A percentile compares a stretch with the other conserved stretches of the same genome.
Evolutionary conservation across 2,113 vertebrate genomes (phyloP).

Genomic region (Brevimyrus niger): DNA sequence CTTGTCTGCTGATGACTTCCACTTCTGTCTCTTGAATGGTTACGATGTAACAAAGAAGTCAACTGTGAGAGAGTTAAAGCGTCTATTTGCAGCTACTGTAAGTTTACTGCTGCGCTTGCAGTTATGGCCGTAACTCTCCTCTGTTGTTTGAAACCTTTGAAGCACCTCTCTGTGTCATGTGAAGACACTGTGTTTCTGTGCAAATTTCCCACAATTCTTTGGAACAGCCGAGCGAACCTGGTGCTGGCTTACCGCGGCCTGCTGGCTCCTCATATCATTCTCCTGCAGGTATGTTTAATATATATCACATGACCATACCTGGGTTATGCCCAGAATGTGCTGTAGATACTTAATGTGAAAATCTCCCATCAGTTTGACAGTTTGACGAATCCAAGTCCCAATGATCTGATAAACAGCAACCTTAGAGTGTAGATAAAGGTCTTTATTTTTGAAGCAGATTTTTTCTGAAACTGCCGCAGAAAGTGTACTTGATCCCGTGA

Average conservation of each 20-base stretch:
- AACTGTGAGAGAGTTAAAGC: not conserved
- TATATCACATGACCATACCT: not conserved
- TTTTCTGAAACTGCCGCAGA: not conserved
- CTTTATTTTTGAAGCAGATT: not conserved
- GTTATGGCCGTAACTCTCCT: not conserved
- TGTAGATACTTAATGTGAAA: not conserved
- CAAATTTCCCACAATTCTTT: not conserved
- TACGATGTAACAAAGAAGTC: not conserved
- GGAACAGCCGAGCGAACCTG: not conserved
- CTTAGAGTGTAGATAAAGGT: not conserved
- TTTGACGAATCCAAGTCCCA: not conserved
- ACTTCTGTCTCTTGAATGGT: not conserved
- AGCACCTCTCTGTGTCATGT: not conserved
- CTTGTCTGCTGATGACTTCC: not conserved
- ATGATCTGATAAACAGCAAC: not conserved
- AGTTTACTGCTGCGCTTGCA: not conserved
- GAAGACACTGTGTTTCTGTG: not conserved
- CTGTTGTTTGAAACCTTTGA: conserved; percentile 1
- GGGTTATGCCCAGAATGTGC: not conserved
- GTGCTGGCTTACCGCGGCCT: not conserved
- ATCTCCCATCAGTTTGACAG: not conserved
- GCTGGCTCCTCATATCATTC: not conserved
- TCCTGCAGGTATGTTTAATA: not conserved
- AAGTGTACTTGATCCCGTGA: not conserved
- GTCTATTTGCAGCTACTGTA: not conserved